These are phyloP conservation scores for Sarcophaga caerulescens DNA, from an alignment of 2,888 invertebrate species.

Conservation along the genomic window DNA sequence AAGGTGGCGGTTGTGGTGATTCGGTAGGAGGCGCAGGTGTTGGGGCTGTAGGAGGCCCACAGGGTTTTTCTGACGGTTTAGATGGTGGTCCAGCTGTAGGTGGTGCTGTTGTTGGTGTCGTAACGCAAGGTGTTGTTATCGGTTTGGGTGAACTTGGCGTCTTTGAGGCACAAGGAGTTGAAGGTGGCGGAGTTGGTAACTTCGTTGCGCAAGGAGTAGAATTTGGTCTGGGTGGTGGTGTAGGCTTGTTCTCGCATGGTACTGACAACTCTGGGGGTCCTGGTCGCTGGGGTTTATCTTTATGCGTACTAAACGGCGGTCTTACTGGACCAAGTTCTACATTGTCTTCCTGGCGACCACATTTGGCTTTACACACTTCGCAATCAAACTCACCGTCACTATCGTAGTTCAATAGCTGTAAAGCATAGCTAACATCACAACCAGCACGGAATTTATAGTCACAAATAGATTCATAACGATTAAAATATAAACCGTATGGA, in stretches of 20 bases:
- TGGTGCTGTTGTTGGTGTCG: neutral
- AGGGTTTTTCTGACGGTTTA: neutral
- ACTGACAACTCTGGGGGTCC: too few species aligned
- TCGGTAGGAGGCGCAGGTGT: neutral
- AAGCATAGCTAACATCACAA: conserved; percentile 47
- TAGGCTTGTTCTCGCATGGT: neutral
- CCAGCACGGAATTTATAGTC: conserved; percentile 59
- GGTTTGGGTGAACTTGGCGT: neutral
- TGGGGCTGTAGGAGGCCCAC: neutral
- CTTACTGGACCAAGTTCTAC: neutral
- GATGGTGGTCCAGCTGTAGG: neutral
- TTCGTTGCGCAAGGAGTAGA: neutral
- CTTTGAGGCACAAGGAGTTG: too few species aligned
- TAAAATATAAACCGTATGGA: conserved; percentile 64
- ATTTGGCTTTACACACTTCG: conserved; percentile 12
- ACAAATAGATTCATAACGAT: conserved; percentile 55
- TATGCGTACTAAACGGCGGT: neutral
- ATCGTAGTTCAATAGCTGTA: neutral
- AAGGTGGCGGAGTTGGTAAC: too few species aligned
- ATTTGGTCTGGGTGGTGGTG: neutral
- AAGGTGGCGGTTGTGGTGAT: neutral
- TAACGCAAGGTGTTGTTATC: neutral
- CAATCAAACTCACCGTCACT: conserved; percentile 21
- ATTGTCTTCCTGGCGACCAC: neutral
- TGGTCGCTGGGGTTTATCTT: neutral